A percentile compares a stretch with the other conserved stretches of the same genome.
Evolutionary conservation across 2,113 vertebrate genomes (phyloP).

Genomic region (Pterocles gutturalis): DNA sequence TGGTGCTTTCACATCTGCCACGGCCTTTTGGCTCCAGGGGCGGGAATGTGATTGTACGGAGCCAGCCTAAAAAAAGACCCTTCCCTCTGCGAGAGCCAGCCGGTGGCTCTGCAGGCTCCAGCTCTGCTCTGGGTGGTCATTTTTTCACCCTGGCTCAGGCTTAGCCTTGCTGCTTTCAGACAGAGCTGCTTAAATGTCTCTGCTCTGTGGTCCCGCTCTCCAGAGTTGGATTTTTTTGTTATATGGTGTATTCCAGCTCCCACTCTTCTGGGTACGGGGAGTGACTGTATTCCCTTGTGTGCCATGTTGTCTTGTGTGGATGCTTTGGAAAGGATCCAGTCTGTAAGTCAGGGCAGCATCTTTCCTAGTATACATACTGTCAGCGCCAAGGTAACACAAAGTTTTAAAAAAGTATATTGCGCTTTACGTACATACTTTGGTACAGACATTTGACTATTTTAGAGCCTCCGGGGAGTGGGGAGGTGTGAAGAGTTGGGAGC

Average conservation of each 20-base stretch:
- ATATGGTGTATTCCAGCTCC: fast-evolving
- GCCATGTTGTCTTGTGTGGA: fast-evolving
- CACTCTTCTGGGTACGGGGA: fast-evolving
- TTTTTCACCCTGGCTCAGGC: neutral
- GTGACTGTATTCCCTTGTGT: neutral
- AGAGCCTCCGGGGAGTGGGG: fast-evolving
- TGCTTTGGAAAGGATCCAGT: neutral
- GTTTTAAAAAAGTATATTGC: neutral
- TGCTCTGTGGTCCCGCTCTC: neutral
- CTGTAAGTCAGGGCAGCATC: neutral
- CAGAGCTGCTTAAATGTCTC: neutral
- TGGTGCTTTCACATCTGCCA: neutral
- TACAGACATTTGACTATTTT: neutral
- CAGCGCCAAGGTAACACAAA: neutral
- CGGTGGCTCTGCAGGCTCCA: neutral
- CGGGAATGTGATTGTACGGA: fast-evolving
- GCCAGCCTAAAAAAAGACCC: neutral
- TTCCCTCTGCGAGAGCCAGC: fast-evolving
- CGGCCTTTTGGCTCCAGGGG: neutral
- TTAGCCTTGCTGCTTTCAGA: neutral
- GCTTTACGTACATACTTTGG: neutral
- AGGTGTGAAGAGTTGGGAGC: neutral
- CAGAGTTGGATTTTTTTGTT: neutral
- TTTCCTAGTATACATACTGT: neutral
- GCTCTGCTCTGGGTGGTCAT: neutral